A percentile compares a stretch with the other conserved stretches of the same genome.
Evolutionary conservation across 2,888 invertebrate species (phyloP).

Genomic region (Candidula unifasciata): DNA sequence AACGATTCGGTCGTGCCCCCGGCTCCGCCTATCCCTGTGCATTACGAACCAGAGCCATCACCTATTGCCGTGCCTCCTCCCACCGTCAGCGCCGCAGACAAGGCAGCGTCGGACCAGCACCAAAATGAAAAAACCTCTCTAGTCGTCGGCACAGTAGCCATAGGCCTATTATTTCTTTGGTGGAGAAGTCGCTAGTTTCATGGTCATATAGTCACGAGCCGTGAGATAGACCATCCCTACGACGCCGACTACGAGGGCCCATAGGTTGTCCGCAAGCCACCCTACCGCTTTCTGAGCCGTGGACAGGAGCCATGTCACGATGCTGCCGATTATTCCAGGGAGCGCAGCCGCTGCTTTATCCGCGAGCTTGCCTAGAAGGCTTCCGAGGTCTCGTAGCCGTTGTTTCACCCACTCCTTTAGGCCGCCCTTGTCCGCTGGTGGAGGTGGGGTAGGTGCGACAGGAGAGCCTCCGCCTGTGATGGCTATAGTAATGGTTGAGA

Average conservation of each 20-base stretch:
- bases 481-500: too few species aligned
- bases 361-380: not conserved
- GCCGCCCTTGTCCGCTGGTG: too few species aligned
- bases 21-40: not conserved
- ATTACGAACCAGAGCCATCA: not conserved
- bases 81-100: not conserved
- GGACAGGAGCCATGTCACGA: not conserved
- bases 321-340: too few species aligned
- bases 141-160: not conserved
- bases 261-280: not conserved
- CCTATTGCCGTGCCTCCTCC: not conserved
- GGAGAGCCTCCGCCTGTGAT: too few species aligned
- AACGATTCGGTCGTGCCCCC: too few species aligned
- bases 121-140: not conserved
- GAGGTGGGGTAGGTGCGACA: too few species aligned
- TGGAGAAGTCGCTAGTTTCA: too few species aligned
- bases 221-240: not conserved
- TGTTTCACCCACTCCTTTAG: too few species aligned
- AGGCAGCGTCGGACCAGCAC: not conserved
- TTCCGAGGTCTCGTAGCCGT: too few species aligned
- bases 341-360: not conserved
- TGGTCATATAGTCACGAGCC: not conserved
- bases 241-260: not conserved
- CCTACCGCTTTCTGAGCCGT: not conserved
- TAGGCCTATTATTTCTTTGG: not conserved